A percentile compares a stretch with the other conserved stretches of the same genome.
These are phyloP conservation scores for Neodiprion fabricii DNA, from an alignment of 1,140 invertebrate genomes.

Conservation along the genomic window DNA sequence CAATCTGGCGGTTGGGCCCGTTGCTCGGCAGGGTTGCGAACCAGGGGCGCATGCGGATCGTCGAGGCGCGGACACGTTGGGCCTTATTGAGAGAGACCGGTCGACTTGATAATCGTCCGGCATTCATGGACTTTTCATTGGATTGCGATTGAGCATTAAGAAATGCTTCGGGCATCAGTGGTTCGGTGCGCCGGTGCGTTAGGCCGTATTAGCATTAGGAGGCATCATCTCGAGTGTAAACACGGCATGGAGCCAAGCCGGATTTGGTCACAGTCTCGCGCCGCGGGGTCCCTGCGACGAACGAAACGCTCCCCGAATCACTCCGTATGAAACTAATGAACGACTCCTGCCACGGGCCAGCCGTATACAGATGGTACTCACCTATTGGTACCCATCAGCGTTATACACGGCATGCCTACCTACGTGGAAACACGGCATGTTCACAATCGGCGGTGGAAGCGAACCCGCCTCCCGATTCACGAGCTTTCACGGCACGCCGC, in stretches of 20 bases:
- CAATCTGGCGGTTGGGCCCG: constrained; percentile 52
- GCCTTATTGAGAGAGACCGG: constrained; percentile 61
- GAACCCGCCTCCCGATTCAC: too few relatives aligned
- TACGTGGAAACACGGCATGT: too few relatives aligned
- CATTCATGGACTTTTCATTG: constrained; percentile 63
- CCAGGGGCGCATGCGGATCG: neutral
- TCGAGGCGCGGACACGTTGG: constrained; percentile 57
- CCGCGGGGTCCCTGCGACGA: constrained; percentile 41
- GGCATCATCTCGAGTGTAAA: constrained; percentile 64
- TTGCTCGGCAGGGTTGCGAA: constrained; percentile 54
- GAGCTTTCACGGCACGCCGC: too few relatives aligned
- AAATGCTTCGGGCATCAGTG: constrained; percentile 46
- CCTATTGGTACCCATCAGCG: neutral
- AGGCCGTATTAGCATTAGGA: constrained; percentile 61
- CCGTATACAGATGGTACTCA: neutral
- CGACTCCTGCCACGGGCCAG: constrained; percentile 6
- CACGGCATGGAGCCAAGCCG: constrained; percentile 58
- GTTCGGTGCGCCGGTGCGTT: constrained; percentile 11
- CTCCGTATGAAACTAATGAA: neutral
- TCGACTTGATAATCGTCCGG: constrained; percentile 62
- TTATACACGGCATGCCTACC: too few relatives aligned
- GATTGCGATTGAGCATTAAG: constrained; percentile 64
- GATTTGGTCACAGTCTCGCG: constrained; percentile 59
- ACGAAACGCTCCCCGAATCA: neutral
- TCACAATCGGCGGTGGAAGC: too few relatives aligned